A percentile compares a stretch with the other conserved stretches of the same genome.
Evolutionary conservation across 2,888 invertebrate species (phyloP).

Genomic region (Yponomeuta cagnagella): DNA sequence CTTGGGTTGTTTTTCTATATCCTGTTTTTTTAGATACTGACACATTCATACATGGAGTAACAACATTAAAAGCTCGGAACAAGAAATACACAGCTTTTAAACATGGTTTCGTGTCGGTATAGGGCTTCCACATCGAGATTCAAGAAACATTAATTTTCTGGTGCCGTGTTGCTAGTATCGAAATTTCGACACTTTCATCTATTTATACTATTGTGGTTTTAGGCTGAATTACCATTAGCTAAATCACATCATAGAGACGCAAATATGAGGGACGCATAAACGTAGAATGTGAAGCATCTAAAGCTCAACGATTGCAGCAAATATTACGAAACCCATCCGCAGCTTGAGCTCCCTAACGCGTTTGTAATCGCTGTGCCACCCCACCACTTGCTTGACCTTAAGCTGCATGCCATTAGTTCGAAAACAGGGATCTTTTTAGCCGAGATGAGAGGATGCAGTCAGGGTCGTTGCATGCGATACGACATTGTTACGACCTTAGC

Average conservation of each 20-base stretch:
- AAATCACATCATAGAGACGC: no score
- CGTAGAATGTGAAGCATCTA: not conserved
- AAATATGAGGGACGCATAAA: no score
- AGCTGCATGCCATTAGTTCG: not conserved
- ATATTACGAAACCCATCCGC: not conserved
- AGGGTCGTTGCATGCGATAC: not conserved
- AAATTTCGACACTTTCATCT: no score
- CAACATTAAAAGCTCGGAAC: not conserved
- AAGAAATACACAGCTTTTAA: not conserved
- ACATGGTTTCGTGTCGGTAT: not conserved
- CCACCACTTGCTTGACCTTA: not conserved
- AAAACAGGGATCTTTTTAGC: not conserved
- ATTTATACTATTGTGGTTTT: no score
- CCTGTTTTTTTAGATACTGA: not conserved
- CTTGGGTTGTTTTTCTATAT: not conserved
- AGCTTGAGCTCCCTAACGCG: not conserved
- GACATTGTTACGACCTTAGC: slow-evolving; percentile 5
- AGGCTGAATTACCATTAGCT: no score
- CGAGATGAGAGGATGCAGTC: slow-evolving; percentile 5
- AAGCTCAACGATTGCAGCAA: not conserved
- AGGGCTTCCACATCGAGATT: no score
- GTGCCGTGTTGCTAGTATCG: no score
- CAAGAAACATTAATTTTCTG: no score
- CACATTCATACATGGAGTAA: not conserved
- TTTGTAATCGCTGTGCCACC: not conserved